Percentiles rank a stretch among this genome's conserved stretches.
phyloP scores from a whole-genome alignment of 1,140 invertebrate species.

The Aphelinus certus region DNA sequence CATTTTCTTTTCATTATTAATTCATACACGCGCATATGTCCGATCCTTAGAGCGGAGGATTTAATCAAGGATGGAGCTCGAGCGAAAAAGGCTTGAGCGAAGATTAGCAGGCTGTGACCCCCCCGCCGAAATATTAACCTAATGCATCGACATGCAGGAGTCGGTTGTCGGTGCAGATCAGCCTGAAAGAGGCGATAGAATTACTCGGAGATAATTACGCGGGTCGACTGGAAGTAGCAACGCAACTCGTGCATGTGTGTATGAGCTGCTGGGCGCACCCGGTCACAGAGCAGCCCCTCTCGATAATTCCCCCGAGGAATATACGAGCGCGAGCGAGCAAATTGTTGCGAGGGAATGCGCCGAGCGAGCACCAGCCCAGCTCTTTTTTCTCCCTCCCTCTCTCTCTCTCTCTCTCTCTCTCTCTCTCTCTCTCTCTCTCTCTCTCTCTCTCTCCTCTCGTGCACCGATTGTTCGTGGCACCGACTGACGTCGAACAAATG shows the following conservation, averaged over 20 bases:
- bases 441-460: constrained; percentile 4
- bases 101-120: background rate
- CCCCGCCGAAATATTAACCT: constrained; percentile 5
- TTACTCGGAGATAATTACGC: constrained; percentile 54
- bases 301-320: constrained; percentile 49
- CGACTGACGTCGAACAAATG: constrained; percentile 52
- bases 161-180: background rate
- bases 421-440: background rate
- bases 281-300: constrained; percentile 55
- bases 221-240: constrained; percentile 58
- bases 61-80: too few species aligned
- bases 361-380: background rate
- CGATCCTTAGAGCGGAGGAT: too few species aligned
- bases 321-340: constrained; percentile 47
- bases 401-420: background rate
- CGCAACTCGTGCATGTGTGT: constrained; percentile 13
- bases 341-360: constrained; percentile 50
- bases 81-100: background rate
- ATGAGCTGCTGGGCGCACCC: constrained; percentile 19
- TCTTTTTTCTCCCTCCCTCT: background rate
- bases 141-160: constrained; percentile 26
- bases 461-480: constrained; percentile 55
- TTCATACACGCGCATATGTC: too few species aligned
- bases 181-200: too few species aligned
- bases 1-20: too few species aligned